Base-by-base conservation (phyloP, 2,888 invertebrate genomes). In the Eledona agricola region DNA sequence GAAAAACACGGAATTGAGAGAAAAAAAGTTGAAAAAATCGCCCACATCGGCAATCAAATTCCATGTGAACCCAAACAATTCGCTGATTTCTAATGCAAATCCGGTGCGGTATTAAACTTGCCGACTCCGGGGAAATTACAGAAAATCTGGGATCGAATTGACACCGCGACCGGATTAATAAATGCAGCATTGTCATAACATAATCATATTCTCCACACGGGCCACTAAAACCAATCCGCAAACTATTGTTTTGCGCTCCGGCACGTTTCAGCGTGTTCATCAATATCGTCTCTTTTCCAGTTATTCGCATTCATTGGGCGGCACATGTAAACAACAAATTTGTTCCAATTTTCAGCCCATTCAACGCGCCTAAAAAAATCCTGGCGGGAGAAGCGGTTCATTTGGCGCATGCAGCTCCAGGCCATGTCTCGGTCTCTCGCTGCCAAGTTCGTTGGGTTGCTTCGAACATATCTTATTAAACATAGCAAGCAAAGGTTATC, bases 121-220 rank as follows among this genome's bases (percentile, higher is more conserved):
- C 16, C 58, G 56, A 58, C 69, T 67, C 67, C 34, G 42, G 69
- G 69, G 69, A 69, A 69, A 69, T 69, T 64, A 67, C 46, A 59
- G 55, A 53, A 54, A 59, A 65, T 57, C 57, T 59, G 58, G 45
- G 53, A 58, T 59, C 59, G 57, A 59, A 64, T 64, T 60, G 35
- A 42, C 25, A 53, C 34, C 29, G 28, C 47, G 31, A 46, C 22
- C 50, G 52, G 54, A 46, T 52, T 45, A 54, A n/a, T 55, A 59
- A 59, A 55, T 51, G 57, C 50, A 51, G 51, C 57, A 55, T 54
- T 61, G 56, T 57, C 37, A 47, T 55, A 40, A 34, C 20, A 42
- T 53, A 57, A 57, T 53, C n/a, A 55, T 55, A 59, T 59, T 57
- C 54, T 42, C 45, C 37, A 16, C 59, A 57, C 56, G 51, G 23